Percentiles rank a stretch among this genome's conserved stretches.
Evolutionary conservation across 2,888 invertebrate genomes (phyloP).

Genomic region (Hoplodrina blanda): DNA sequence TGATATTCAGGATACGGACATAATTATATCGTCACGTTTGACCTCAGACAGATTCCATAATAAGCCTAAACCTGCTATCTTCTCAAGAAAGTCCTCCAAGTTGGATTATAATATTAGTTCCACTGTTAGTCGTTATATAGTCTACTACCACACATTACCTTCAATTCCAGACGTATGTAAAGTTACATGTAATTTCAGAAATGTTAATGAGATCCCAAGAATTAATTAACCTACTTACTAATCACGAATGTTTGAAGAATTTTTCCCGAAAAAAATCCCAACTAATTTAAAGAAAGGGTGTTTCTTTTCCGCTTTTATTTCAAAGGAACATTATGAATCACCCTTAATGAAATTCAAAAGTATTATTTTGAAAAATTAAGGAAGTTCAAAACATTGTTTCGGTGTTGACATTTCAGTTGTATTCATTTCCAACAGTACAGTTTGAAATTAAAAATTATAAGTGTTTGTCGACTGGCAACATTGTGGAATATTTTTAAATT

Average conservation of each 20-base stretch:
- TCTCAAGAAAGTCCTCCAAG: no score
- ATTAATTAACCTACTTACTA: constrained; percentile 44
- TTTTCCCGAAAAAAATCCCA: constrained; percentile 27
- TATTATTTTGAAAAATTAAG: constrained; percentile 42
- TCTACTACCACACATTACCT: neutral
- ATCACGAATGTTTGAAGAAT: constrained; percentile 37
- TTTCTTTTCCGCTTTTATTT: constrained; percentile 26
- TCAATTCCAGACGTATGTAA: neutral
- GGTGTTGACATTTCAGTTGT: constrained; percentile 40
- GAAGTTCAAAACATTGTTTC: constrained; percentile 47
- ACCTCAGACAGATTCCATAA: no score
- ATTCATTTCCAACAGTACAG: constrained; percentile 36
- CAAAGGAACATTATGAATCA: constrained; percentile 49
- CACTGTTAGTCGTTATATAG: neutral
- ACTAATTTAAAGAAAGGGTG: constrained; percentile 32
- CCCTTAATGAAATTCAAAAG: constrained; percentile 53
- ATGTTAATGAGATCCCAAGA: constrained; percentile 50
- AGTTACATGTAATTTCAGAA: constrained; percentile 24
- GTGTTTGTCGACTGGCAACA: constrained; percentile 40
- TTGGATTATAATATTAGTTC: no score
- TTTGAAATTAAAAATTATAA: constrained; percentile 36
- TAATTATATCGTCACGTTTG: no score
- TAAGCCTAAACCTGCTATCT: no score
- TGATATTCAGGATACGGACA: no score
- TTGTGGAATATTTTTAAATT: constrained; percentile 47